A percentile compares a stretch with the other conserved stretches of the same genome.
These are phyloP conservation scores for Zeugodacus cucurbitae DNA, from an alignment of 1,140 invertebrate genomes.

Conservation along the genomic window DNA sequence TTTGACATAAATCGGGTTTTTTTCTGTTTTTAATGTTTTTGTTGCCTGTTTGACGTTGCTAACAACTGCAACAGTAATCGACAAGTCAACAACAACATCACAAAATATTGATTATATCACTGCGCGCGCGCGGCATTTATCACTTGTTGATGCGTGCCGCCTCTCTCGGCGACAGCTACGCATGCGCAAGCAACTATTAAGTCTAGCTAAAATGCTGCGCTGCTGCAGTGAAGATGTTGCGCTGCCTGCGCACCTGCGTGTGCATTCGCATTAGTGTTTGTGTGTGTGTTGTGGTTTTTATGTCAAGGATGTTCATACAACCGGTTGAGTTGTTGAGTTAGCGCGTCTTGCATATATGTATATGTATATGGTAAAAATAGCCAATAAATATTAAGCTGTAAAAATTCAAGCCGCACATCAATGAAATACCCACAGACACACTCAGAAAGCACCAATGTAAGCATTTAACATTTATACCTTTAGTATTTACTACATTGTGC, in stretches of 20 bases:
- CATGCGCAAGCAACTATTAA: neutral
- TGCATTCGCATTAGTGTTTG: slow-evolving; percentile 40
- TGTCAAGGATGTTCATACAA: slow-evolving; percentile 64
- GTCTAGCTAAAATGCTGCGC: neutral
- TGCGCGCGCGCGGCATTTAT: neutral
- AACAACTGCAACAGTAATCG: neutral
- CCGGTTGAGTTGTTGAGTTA: slow-evolving; percentile 58
- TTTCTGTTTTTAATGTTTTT: neutral
- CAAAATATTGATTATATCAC: neutral
- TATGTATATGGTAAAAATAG: neutral
- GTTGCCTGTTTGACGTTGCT: neutral
- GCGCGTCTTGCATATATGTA: slow-evolving; percentile 44
- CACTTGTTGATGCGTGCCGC: neutral
- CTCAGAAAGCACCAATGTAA: neutral
- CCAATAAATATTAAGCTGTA: slow-evolving; percentile 13
- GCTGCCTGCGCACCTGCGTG: neutral
- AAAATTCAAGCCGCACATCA: slow-evolving; percentile 11
- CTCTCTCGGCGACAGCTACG: neutral
- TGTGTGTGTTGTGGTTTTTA: slow-evolving; percentile 52
- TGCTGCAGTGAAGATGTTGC: neutral
- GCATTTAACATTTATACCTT: neutral
- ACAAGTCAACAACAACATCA: neutral
- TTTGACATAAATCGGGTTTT: neutral
- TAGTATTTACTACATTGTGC: neutral
- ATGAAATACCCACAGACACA: neutral